Conservation (phyloP, 2,113 vertebrate species). For the Xiphophorus hellerii region DNA sequence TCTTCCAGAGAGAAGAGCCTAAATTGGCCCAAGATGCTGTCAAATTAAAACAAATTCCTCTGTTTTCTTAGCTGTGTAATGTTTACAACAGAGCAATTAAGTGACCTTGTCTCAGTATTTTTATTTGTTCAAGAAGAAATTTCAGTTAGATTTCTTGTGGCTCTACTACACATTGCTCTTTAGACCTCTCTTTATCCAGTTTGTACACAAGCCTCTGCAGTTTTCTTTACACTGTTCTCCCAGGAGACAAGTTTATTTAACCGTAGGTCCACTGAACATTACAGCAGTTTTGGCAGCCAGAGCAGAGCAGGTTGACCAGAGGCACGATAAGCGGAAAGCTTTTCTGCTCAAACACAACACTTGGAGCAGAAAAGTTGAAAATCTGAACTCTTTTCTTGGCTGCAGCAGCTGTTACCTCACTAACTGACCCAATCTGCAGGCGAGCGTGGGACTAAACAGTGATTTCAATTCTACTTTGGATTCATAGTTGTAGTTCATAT, state of each 20-base stretch:
- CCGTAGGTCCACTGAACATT: conserved; percentile 58
- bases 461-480: neutral
- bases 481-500: neutral
- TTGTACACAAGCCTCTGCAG: conserved; percentile 31
- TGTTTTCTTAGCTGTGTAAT: neutral
- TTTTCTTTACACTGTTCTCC: conserved; percentile 32
- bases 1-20: neutral
- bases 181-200: conserved; percentile 19
- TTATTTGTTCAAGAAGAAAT: conserved; percentile 11
- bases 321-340: conserved; percentile 46
- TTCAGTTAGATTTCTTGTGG: conserved; percentile 11
- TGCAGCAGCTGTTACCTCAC: conserved; percentile 67
- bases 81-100: conserved; percentile 10
- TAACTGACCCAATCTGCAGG: conserved; percentile 46
- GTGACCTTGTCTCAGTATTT: conserved; percentile 21
- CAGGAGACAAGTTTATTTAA: conserved; percentile 55
- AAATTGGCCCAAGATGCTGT: conserved; percentile 10
- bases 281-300: conserved; percentile 55
- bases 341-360: conserved; percentile 30
- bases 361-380: conserved; percentile 46
- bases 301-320: conserved; percentile 39
- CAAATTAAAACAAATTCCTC: neutral
- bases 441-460: conserved; percentile 1
- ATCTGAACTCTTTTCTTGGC: conserved; percentile 55
- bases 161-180: conserved; percentile 7